Base-by-base conservation (phyloP, 2,888 invertebrate species). In the Amorpha juglandis region DNA sequence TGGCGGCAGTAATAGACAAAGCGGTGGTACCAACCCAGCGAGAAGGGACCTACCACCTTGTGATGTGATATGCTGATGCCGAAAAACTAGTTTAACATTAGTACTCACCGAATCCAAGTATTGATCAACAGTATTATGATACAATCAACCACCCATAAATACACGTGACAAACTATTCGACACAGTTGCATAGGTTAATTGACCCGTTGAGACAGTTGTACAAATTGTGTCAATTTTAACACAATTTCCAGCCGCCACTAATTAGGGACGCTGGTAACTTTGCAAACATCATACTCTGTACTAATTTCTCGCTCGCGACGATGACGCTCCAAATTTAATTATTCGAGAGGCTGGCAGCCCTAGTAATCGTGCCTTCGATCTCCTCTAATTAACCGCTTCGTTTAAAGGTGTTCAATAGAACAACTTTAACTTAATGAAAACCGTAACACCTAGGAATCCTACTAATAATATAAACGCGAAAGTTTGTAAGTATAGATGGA, bases 221-320 rank as follows among this genome's bases (percentile, higher is more conserved):
- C 68, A 72, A 78, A 77, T 73, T 70, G 72, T 72, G 77, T 74
- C 73, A 75, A 78, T 83, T 79, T 76, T 74, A 79, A 80, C 78
- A 65, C 74, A 77, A 82, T 78, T 76, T 67, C 74, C 63, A 64
- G 66, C 64, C 65, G 50, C 66, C 71, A 69, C 74, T 81, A 83
- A 84, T 83, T 81, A 78, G 72, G 68, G 71, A 72, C 73, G 73
- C 68, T 68, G 74, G 68, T 67, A 76, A 84, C 78, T 85, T 81
- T 70, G 73, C 76, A 80, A 82, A 83, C 81, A 81, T 82, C 78
- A 83, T 77, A 78, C 66, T 65, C 69, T 65, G 63, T 69, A 74
- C 75, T 74, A 77, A 79, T 79, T 78, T 74, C 69, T 75, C 74
- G 74, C 69, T 70, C 70, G 67, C 74, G 71, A 78, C 73, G 74